A percentile compares a stretch with the other conserved stretches of the same genome.
phyloP scores from a whole-genome alignment of 1,140 invertebrate genomes.

The Drosophila triauraria region DNA sequence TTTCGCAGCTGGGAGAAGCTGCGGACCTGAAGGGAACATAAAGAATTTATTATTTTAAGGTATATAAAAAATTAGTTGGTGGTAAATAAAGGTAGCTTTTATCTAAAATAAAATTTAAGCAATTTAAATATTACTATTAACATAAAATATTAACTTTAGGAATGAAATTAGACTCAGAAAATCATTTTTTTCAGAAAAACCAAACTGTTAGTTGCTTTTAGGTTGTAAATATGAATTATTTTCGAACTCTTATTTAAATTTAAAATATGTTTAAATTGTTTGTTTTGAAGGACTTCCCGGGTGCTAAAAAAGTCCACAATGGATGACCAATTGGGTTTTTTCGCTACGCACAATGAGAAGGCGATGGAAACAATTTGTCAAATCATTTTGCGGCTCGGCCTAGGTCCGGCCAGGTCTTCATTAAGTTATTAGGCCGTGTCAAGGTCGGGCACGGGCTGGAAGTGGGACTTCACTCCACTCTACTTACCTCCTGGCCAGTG shows the following conservation, averaged over 20 bases:
- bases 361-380: slow-evolving; percentile 40
- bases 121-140: too few species aligned
- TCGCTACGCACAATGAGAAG: background rate
- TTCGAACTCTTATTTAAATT: background rate
- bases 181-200: background rate
- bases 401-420: slow-evolving; percentile 29
- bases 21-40: slow-evolving; percentile 86
- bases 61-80: background rate
- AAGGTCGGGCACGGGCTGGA: slow-evolving; percentile 12
- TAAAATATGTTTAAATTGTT: background rate
- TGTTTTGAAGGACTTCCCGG: too few species aligned
- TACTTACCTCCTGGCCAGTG: slow-evolving; percentile 93
- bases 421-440: slow-evolving; percentile 57
- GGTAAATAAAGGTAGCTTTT: too few species aligned
- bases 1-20: slow-evolving; percentile 96
- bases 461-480: background rate
- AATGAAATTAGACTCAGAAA: too few species aligned
- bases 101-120: too few species aligned
- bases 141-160: too few species aligned
- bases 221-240: background rate
- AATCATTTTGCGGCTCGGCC: slow-evolving; percentile 32
- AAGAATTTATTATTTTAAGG: slow-evolving; percentile 77
- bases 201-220: background rate
- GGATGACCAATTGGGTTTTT: slow-evolving; percentile 81
- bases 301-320: background rate